Base-by-base conservation (phyloP, 2,888 invertebrate genomes). In the Cepaea hortensis region DNA sequence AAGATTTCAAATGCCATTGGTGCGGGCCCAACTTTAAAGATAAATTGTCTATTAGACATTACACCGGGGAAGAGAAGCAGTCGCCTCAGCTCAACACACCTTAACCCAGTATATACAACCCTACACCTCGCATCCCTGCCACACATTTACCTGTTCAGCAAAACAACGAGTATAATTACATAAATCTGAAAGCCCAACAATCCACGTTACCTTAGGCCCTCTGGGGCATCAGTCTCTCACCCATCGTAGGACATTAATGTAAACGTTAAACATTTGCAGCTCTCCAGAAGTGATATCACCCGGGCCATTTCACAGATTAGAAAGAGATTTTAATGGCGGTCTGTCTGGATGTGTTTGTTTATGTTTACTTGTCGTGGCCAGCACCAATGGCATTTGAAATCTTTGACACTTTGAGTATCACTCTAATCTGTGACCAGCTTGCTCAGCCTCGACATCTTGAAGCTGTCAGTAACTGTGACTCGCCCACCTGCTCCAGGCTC, bases 331-430 rank as follows among this genome's bases (percentile, higher is more conserved):
- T 55, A 77, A 55, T 6, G 55, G n/a, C 5, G 77, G 3, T 55
- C n/a, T 9, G n/a, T 77, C 77, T 23, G 55, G n/a, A n/a, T n/a
- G 20, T 13, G 9, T 11, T 55, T 55, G 11, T 77, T 20, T 5
- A 55, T 77, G 77, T 77, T 50, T 77, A 55, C 55, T 55, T 11
- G 50, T 20, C n/a, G 5, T 18, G 11, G 77, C 9, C 20, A 61
- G 20, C 20, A n/a, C 77, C 55, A n/a, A 3, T n/a, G 55, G 3
- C 77, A 55, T 61, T 55, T 55, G 77, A 55, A 77, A 77, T 61
- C 77, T 55, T 5, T 77, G 77, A 77, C 77, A 77, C 77, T 77
- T 77, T 77, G 9, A 77, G 23, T 18, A 77, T 55, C 55, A 9
- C 3, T 55, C 11, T 55, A 77, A 77, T 77, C 77, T 77, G 6